phyloP scores from a whole-genome alignment of 2,888 invertebrate species.

The Aporophyla lueneburgensis region DNA sequence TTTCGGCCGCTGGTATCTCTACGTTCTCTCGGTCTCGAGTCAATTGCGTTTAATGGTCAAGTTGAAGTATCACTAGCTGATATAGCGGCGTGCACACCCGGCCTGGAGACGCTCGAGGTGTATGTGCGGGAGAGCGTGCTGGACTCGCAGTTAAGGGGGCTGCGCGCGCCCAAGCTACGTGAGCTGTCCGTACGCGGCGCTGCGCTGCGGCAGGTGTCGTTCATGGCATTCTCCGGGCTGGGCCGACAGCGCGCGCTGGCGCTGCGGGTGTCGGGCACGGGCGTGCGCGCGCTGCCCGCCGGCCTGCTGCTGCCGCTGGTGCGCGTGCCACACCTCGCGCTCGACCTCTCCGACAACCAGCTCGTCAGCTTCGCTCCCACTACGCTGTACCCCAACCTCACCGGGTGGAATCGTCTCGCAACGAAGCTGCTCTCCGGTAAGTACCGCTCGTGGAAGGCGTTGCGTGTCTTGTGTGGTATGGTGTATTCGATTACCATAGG shows the following conservation, averaged over 20 bases:
- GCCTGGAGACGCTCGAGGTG: slow-evolving; percentile 82
- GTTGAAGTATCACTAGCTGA: slow-evolving; percentile 78
- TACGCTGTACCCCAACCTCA: slow-evolving; percentile 95
- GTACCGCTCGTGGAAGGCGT: slow-evolving; percentile 48
- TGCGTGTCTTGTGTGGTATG: neutral
- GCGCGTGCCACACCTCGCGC: slow-evolving; percentile 93
- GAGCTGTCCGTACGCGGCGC: slow-evolving; percentile 94
- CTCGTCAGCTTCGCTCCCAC: slow-evolving; percentile 93
- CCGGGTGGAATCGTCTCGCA: slow-evolving; percentile 95
- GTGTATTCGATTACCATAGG: neutral
- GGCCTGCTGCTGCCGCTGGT: slow-evolving; percentile 93
- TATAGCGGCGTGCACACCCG: slow-evolving; percentile 67
- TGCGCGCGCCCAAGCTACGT: slow-evolving; percentile 93
- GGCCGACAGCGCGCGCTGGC: slow-evolving; percentile 93
- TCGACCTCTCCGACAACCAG: slow-evolving; percentile 95
- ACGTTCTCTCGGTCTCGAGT: slow-evolving; percentile 92
- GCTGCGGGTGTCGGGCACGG: slow-evolving; percentile 93
- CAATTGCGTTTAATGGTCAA: slow-evolving; percentile 86
- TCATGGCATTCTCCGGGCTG: slow-evolving; percentile 93
- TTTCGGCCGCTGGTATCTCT: slow-evolving; percentile 92
- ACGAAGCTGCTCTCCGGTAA: slow-evolving; percentile 95
- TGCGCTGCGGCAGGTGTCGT: slow-evolving; percentile 92
- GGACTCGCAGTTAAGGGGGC: slow-evolving; percentile 93
- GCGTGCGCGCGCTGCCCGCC: slow-evolving; percentile 93
- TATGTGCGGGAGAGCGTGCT: slow-evolving; percentile 92